Conservation (phyloP, 2,888 invertebrate genomes). For the Eilema depressum region DNA sequence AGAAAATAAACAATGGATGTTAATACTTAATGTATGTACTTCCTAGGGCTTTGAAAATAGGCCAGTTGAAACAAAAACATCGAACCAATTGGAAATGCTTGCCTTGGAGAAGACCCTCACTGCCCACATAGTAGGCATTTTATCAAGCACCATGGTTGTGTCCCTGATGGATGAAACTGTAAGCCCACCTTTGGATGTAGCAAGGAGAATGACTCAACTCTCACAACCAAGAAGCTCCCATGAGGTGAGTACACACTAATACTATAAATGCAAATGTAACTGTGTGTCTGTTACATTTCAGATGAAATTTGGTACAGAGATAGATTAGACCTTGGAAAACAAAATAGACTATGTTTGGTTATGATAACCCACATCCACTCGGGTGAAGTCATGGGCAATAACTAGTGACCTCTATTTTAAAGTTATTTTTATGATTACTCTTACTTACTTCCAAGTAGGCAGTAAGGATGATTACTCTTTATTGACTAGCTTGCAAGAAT, state of each 20-base stretch:
- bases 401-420: neutral
- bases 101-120: conserved; percentile 89
- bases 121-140: conserved; percentile 86
- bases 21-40: neutral
- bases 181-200: conserved; percentile 86
- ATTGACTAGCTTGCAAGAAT: neutral
- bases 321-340: no score
- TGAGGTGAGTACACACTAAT: conserved; percentile 64
- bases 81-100: conserved; percentile 89
- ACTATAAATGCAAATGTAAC: no score
- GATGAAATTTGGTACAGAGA: no score
- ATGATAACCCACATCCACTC: no score
- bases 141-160: conserved; percentile 86
- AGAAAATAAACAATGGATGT: neutral
- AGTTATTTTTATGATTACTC: neutral
- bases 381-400: no score
- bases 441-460: no score
- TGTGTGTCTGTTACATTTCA: no score
- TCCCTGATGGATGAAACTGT: conserved; percentile 87
- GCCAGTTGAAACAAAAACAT: conserved; percentile 85
- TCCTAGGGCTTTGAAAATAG: conserved; percentile 84
- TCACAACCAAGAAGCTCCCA: conserved; percentile 74
- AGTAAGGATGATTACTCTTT: neutral
- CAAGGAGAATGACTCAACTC: conserved; percentile 83
- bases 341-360: no score